Base-by-base conservation (phyloP, 2,797 vertebrate genomes). In the Ctenochaetus hawaiiensis region DNA sequence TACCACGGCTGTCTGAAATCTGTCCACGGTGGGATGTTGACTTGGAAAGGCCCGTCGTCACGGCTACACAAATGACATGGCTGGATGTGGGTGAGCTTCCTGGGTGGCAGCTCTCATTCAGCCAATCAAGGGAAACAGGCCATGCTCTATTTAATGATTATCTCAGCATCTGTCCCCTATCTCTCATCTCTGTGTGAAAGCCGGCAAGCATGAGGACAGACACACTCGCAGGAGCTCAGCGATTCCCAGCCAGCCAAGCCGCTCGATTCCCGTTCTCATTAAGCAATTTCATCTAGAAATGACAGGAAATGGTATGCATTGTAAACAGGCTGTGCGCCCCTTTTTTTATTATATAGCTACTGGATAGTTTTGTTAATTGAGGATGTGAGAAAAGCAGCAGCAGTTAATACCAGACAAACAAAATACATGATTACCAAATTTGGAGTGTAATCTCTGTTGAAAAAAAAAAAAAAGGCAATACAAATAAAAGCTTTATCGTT, bases 141-240 rank as follows among this genome's bases (percentile, higher is more conserved):
- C 91, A 91, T 57, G 91, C 89, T 95, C 87, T 87, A 92, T 92
- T 93, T 93, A 88, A 88, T 87, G 89, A 94, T 94, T 92, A 93
- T 81, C 90, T 85, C 83, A 82, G 86, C 92, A 92, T 93, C 91
- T 95, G 92, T 93, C 88, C 74, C 80, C 70, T 72, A 83, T 89
- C 87, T 75, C 80, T 86, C 75, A 80, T 84, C 82, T 79, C 78
- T 80, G 86, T 62, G 76, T 78, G 82, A 76, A 72, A 77, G 77
- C 67, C 39, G 39, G 66, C 62, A 61, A 87, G 82, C 77, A 66
- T 23, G 4, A 65, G 80, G 43, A 23, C 70, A 78, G 57, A 85
- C 49, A 51, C 66, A 65, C 73, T 76, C 66, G 5, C 67, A 75
- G 52, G 57, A 78, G 61, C 81, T 74, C 68, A 44, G 64, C 47